Evolutionary conservation across 2,888 invertebrate species (phyloP), one percentile per base, ranked within the genome.

Genomic region (Leucozona laternaria): DNA sequence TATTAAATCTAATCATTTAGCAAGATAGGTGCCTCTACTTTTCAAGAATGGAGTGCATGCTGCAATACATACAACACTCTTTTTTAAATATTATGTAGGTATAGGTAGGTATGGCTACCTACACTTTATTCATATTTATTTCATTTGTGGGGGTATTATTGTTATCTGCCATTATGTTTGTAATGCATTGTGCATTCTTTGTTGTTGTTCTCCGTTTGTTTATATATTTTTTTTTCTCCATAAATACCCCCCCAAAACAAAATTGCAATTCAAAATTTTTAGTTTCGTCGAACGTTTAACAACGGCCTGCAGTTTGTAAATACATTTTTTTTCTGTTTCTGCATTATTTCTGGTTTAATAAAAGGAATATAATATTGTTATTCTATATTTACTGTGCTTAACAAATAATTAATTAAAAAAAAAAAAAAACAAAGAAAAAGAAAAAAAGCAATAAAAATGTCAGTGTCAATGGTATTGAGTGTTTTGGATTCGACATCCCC

Each of bases 401-500:
- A 37, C 34, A 60, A 22, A n/a, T n/a, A n/a, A n/a, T n/a, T 40
- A 22, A 7, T 7, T 6, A 37, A 48, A 76, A 72, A 72, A 50
- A 40, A 58, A 25, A 68, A 72, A 72, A 50, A 40, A 58, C n/a
- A 68, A 1, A 31, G 31, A 76, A 70, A 71, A 45, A 40, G 57
- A n/a, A 68, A 68, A 34, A 64, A 22, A 15, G 4, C 13, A 50
- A 83, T 34, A 28, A 71, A 76, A 37, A 91, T 91, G 91, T 91
- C 92, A 45, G 90, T 90, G 48, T 90, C 92, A 53, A 90, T 90
- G 89, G 73, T 91, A 50, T 79, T 91, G 79, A 90, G 88, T 28
- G 89, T 89, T 48, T 76, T 90, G 88, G 90, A 91, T 75, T 76
- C 90, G 5, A 64, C 77, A 40, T 62, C 81, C 17, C 53, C 80